phyloP scores from a whole-genome alignment of 2,113 vertebrate species.

The Neoarius graeffei region DNA sequence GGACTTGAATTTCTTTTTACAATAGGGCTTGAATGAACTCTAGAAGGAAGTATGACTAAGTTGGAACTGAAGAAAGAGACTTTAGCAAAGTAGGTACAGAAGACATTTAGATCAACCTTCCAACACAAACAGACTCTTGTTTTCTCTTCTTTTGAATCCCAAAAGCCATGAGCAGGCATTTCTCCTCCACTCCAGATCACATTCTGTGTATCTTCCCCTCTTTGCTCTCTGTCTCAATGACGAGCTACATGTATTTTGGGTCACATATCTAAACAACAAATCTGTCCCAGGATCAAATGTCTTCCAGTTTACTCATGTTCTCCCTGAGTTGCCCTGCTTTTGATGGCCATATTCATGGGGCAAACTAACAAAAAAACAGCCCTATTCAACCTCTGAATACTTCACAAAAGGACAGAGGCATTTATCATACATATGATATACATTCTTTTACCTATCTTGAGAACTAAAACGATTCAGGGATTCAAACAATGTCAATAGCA shows the following conservation, averaged over 20 bases:
- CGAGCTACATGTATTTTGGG: neutral
- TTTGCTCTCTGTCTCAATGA: neutral
- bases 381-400: slow-evolving; percentile 1
- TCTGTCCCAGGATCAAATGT: neutral
- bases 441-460: neutral
- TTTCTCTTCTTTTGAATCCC: slow-evolving; percentile 16
- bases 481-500: neutral
- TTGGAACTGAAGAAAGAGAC: slow-evolving; percentile 12
- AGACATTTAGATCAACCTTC: slow-evolving; percentile 4
- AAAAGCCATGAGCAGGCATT: slow-evolving; percentile 7
- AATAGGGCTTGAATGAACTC: slow-evolving; percentile 19
- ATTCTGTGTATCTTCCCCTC: neutral
- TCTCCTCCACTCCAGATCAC: neutral
- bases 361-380: neutral
- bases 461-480: neutral
- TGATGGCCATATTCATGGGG: neutral
- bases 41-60: slow-evolving; percentile 3
- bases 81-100: neutral
- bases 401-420: neutral
- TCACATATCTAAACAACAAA: slow-evolving; percentile 3
- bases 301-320: neutral
- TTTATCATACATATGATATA: neutral
- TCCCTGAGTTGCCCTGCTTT: neutral
- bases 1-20: slow-evolving; percentile 44
- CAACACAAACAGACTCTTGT: slow-evolving; percentile 38